Base-by-base conservation (phyloP, 2,888 invertebrate genomes). In the Nomada fucata region DNA sequence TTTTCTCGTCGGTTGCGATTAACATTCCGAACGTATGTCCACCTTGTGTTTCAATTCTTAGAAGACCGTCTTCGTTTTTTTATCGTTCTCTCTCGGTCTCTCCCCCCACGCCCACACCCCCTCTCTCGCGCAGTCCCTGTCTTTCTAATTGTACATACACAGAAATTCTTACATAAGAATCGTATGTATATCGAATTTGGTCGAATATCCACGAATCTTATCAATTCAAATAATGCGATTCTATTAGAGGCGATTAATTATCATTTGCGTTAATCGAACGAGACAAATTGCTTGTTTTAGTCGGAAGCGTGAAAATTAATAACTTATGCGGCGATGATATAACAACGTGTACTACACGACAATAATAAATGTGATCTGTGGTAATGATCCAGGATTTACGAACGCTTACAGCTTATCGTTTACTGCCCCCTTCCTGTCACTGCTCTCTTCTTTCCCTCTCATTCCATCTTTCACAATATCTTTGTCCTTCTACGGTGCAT, bases 1-100 rank as follows among this genome's bases (percentile, higher is more conserved):
- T 87, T 89, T 86, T 86, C 82, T 78, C 65, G 71, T 57, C 59
- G 74, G 71, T 76, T 83, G 84, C 79, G 87, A 91, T 91, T 90
- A 91, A 91, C 82, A 91, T 90, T 90, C 88, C 87, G 53, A 82
- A 84, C 88, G 85, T 86, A 86, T 87, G 83, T 82, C 78, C 69
- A 64, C 64, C 79, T 78, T 76, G 84, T 79, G 79, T 86, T 84
- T 84, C 82, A 76, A 85, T 89, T 90, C 89, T 85, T 78, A 77
- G 89, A 90, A 90, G 74, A 86, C 84, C 80, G 84, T 85, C 82
- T 78, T 86, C 74, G 67, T 42, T 79, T 59, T 68, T 77, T 69
- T 70, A 70, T 79, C 70, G 18, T n/a, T 29, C 9, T 67, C 20
- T 65, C n/a, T 52, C 15, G 1, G 15, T 50, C 1, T 13, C 50